These are phyloP conservation scores for Sarcophaga carnaria DNA, from an alignment of 2,888 invertebrate species.

Conservation along the genomic window DNA sequence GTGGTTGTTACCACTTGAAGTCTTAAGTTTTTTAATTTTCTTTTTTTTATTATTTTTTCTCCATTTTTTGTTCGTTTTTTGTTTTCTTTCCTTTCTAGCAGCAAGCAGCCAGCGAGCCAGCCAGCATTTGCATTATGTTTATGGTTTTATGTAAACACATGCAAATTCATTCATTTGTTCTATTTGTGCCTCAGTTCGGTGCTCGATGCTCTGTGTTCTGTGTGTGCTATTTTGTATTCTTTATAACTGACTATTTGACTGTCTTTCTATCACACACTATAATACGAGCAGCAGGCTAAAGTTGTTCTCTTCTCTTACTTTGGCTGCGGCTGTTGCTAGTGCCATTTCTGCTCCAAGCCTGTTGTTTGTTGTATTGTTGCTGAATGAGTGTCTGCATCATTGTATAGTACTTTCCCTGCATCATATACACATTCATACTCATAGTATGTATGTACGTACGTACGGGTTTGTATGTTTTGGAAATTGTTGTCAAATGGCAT, in stretches of 20 bases:
- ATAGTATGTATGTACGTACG: not conserved
- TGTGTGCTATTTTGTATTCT: slow-evolving; percentile 20
- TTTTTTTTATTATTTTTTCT: too few species aligned
- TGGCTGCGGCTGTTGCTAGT: slow-evolving; percentile 38
- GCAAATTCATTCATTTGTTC: slow-evolving; percentile 69
- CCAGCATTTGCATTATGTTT: slow-evolving; percentile 65
- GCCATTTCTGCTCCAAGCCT: slow-evolving; percentile 33
- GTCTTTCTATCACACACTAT: slow-evolving; percentile 44
- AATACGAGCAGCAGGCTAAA: slow-evolving; percentile 8
- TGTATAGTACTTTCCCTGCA: not conserved
- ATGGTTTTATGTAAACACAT: slow-evolving; percentile 68
- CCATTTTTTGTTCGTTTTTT: not conserved
- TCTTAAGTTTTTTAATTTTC: slow-evolving; percentile 54
- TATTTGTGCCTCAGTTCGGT: slow-evolving; percentile 52
- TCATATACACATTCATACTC: slow-evolving; percentile 25
- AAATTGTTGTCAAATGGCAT: slow-evolving; percentile 67
- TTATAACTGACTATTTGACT: slow-evolving; percentile 52
- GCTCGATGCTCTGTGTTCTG: not conserved
- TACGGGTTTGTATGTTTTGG: slow-evolving; percentile 46
- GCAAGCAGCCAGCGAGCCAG: not conserved
- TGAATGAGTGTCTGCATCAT: slow-evolving; percentile 41
- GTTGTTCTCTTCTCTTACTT: slow-evolving; percentile 10
- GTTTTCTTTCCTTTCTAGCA: not conserved
- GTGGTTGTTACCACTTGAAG: slow-evolving; percentile 62
- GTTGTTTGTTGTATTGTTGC: slow-evolving; percentile 41